Conservation (phyloP, 2,113 vertebrate species). For the Nyctereutes procyonoides region DNA sequence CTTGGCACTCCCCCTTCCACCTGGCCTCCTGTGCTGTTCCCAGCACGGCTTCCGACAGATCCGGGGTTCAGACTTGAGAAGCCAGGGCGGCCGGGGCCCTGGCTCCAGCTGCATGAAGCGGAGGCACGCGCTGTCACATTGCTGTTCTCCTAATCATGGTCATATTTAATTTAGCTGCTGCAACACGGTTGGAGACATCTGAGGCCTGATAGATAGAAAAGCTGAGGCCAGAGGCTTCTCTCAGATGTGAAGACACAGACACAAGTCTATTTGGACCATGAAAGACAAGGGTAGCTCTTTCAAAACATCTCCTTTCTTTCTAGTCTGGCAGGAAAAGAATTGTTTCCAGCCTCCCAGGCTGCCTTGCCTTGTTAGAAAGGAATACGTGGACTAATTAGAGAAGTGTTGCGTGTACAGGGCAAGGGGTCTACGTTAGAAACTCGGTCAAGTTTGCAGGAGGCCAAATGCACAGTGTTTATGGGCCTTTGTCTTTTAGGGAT, state of each 20-base stretch:
- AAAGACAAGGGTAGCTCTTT: not conserved
- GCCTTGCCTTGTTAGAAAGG: not conserved
- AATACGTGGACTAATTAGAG: not conserved
- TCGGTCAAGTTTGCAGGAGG: not conserved
- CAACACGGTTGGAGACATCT: accelerated
- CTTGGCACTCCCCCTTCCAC: accelerated
- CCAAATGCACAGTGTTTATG: accelerated
- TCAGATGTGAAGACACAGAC: not conserved
- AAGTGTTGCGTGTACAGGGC: accelerated
- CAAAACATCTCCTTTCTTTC: not conserved
- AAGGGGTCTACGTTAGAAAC: no score
- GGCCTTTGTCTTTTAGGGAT: not conserved
- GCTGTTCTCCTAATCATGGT: accelerated
- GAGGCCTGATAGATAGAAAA: not conserved
- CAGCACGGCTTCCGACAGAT: accelerated
- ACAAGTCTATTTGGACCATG: accelerated
- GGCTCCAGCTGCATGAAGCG: accelerated
- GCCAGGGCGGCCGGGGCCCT: accelerated
- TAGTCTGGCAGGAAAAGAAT: not conserved
- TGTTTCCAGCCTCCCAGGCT: not conserved
- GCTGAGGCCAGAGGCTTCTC: not conserved
- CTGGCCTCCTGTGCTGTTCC: not conserved
- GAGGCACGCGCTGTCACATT: accelerated
- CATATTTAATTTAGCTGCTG: not conserved
- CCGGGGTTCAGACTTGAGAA: not conserved